Base-by-base conservation (phyloP, 1,140 invertebrate genomes). In the Thaumatotibia leucotreta region DNA sequence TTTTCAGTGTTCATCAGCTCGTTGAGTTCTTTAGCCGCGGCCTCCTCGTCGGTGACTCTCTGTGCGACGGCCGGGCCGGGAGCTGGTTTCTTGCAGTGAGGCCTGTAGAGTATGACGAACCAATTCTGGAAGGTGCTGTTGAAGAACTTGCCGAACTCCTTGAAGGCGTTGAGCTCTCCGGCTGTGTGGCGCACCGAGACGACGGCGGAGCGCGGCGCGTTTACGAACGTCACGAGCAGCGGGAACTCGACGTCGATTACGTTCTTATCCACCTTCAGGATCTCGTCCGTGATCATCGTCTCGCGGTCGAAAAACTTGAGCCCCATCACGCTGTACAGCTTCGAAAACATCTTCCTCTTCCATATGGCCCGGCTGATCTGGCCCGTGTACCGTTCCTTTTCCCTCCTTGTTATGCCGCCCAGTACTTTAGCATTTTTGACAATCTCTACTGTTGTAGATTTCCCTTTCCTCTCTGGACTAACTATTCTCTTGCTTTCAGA, bases 141-240 rank as follows among this genome's bases (percentile, higher is more conserved):
- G 70, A 80, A 84, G 65, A 84, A 86, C 52, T 73, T 81, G 3
- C 82, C 84, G 50, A 87, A 86, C 4, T 83, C 75, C 8, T 65
- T 66, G 63, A 79, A 88, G 0, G 61, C 62, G 0, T 63, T 61
- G 5, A 68, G 9, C 4, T 87, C 79, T 1, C 83, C 86, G 6
- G 70, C 67, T 0, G 45, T 17, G 24, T 75, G n/a, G 29, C 67
- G 70, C 0, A 86, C 22, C 0, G 67, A 22, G 1, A 79, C 31
- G 1, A 64, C 61, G 0, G 66, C 73, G 11, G 61, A 75, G 2
- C 61, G 71, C 4, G 76, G 70, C 5, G 75, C 67, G 6, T 66
- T 39, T 4, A 64, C 39, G 62, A 69, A 85, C 0, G 68, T 74
- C 24, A 84, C 0, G 2, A 32, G 70, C 14, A 86, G 29, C 1